These are phyloP conservation scores for Alexandromys fortis DNA, from an alignment of 2,113 vertebrate species.

Conservation along the genomic window DNA sequence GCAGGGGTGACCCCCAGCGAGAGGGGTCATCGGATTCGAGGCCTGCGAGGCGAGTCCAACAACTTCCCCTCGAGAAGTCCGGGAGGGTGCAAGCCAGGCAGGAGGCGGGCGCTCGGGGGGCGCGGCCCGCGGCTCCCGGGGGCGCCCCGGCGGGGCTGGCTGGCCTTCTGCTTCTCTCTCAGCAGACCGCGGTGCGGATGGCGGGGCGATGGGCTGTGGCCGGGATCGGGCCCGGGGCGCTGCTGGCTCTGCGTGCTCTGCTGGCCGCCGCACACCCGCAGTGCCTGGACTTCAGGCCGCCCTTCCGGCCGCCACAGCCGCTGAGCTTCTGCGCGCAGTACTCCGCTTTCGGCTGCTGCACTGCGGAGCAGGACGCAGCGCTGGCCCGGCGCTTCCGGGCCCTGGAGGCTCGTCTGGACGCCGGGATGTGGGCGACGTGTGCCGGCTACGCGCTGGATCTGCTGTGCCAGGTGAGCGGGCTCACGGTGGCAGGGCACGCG, in stretches of 20 bases:
- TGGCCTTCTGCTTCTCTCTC: not conserved
- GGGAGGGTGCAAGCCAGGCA: not conserved
- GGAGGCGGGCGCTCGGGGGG: slow-evolving; percentile 62
- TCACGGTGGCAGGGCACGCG: not conserved
- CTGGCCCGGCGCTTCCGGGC: slow-evolving; percentile 89
- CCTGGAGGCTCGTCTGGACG: slow-evolving; percentile 87
- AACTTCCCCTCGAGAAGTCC: not conserved
- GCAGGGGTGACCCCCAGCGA: not conserved
- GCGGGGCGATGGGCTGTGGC: not conserved
- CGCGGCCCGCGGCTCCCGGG: not conserved
- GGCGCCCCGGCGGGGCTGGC: not conserved
- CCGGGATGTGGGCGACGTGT: slow-evolving; percentile 86
- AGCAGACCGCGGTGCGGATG: not conserved
- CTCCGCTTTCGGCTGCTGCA: slow-evolving; percentile 94
- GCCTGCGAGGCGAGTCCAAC: not conserved
- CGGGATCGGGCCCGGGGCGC: not conserved
- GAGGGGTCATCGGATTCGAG: not conserved
- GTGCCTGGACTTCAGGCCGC: slow-evolving; percentile 97
- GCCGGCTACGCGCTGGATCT: slow-evolving; percentile 92
- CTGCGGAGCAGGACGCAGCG: slow-evolving; percentile 87
- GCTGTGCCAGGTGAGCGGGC: slow-evolving; percentile 93
- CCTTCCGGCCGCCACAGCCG: slow-evolving; percentile 90
- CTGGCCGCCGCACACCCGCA: slow-evolving; percentile 90
- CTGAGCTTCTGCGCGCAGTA: slow-evolving; percentile 93
- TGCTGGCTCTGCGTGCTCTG: slow-evolving; percentile 61